Conservation (phyloP, 2,888 invertebrate species). For the Coecobrya sp. region DNA sequence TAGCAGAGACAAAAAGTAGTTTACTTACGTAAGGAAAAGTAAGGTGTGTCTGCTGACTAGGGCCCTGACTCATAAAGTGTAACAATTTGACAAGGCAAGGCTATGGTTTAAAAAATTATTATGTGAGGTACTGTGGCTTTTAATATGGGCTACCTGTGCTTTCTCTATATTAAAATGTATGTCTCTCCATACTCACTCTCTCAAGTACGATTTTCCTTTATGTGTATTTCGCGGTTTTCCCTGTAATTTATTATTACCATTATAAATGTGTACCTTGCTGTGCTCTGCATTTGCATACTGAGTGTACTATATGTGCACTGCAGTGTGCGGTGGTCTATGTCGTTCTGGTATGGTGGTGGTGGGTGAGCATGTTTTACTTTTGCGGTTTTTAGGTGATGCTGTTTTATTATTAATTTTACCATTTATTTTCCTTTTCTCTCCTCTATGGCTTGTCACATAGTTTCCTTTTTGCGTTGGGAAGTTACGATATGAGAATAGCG, state of each 20-base stretch:
- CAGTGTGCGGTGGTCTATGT: neutral
- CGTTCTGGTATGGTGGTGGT: neutral
- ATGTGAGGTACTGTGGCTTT: too few species aligned
- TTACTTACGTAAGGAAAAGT: neutral
- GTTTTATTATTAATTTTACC: slow-evolving; percentile 17
- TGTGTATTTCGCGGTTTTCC: slow-evolving; percentile 15
- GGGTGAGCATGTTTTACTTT: neutral
- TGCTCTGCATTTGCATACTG: neutral
- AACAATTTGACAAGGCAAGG: slow-evolving; percentile 33
- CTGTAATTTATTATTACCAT: slow-evolving; percentile 24
- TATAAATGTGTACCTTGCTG: neutral
- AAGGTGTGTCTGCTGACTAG: slow-evolving; percentile 9
- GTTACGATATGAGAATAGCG: too few species aligned
- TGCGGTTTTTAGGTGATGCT: neutral
- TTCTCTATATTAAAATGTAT: neutral
- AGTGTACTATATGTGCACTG: neutral
- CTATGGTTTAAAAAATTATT: neutral
- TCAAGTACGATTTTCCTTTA: neutral
- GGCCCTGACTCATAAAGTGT: slow-evolving; percentile 33
- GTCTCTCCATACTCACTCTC: neutral
- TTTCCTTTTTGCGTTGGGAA: neutral
- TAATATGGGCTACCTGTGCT: neutral
- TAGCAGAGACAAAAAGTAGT: neutral
- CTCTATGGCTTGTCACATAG: slow-evolving; percentile 25
- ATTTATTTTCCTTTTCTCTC: neutral